Evolutionary conservation across 2,113 vertebrate genomes (phyloP).

Genomic region (Vulpes lagopus): DNA sequence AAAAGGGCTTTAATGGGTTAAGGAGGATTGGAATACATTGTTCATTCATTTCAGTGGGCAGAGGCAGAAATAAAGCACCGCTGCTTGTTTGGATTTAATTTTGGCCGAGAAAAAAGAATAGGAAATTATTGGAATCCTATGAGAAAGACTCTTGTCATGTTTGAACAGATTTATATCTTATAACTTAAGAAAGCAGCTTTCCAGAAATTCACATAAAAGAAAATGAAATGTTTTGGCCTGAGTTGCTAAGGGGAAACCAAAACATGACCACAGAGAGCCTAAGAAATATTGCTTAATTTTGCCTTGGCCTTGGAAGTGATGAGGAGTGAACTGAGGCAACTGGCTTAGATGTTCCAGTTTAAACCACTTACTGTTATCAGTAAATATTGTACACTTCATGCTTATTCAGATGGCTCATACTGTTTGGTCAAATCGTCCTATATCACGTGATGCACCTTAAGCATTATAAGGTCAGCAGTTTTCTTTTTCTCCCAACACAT

Average conservation of each 20-base stretch:
- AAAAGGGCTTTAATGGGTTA: background rate
- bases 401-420: background rate
- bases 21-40: slow-evolving; percentile 13
- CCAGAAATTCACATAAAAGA: slow-evolving; percentile 30
- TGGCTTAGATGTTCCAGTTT: background rate
- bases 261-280: background rate
- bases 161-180: background rate
- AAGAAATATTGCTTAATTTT: background rate
- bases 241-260: background rate
- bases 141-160: background rate
- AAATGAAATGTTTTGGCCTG: slow-evolving; percentile 23
- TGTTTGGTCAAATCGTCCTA: background rate
- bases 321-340: background rate
- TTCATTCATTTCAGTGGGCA: background rate
- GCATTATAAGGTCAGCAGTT: background rate
- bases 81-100: slow-evolving; percentile 38
- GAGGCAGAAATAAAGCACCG: slow-evolving; percentile 23
- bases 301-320: background rate
- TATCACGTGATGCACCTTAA: background rate
- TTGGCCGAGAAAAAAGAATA: slow-evolving; percentile 24
- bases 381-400: background rate
- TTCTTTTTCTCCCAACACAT: background rate
- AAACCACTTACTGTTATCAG: background rate
- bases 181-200: slow-evolving; percentile 54
- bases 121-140: slow-evolving; percentile 5